These are phyloP conservation scores for Pantelozetes paolii DNA, from an alignment of 2,888 invertebrate genomes.

Conservation along the genomic window DNA sequence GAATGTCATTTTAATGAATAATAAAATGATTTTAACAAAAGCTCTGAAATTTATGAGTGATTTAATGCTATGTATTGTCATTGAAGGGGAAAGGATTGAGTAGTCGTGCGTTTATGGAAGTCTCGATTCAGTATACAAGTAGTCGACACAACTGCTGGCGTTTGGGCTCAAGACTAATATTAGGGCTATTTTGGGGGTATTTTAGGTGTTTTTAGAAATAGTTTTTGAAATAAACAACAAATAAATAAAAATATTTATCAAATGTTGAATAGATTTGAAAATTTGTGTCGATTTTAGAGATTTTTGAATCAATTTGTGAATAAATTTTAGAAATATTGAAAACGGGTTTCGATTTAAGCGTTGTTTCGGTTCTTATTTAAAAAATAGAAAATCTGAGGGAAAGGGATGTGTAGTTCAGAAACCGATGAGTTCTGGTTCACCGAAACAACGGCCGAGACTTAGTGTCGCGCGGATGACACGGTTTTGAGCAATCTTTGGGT, in stretches of 20 bases:
- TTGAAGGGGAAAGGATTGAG: neutral
- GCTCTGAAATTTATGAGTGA: constrained; percentile 19
- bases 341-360: neutral
- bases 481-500: constrained; percentile 36
- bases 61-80: neutral
- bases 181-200: too few species aligned
- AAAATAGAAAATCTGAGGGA: constrained; percentile 13
- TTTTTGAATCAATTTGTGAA: neutral
- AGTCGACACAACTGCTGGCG: neutral
- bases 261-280: neutral
- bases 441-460: constrained; percentile 38
- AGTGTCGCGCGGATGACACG: constrained; percentile 34
- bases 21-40: constrained; percentile 17
- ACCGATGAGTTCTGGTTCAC: constrained; percentile 22
- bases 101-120: constrained; percentile 28
- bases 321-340: neutral
- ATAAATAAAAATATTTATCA: neutral
- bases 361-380: neutral
- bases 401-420: constrained; percentile 4
- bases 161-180: neutral
- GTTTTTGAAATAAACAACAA: too few species aligned
- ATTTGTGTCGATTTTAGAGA: neutral
- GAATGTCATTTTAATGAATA: neutral
- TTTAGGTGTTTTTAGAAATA: too few species aligned
- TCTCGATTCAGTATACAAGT: neutral